Percentiles rank a stretch among this genome's conserved stretches.
These are phyloP conservation scores for Nebria ingens DNA, from an alignment of 1,140 invertebrate genomes.

Conservation along the genomic window DNA sequence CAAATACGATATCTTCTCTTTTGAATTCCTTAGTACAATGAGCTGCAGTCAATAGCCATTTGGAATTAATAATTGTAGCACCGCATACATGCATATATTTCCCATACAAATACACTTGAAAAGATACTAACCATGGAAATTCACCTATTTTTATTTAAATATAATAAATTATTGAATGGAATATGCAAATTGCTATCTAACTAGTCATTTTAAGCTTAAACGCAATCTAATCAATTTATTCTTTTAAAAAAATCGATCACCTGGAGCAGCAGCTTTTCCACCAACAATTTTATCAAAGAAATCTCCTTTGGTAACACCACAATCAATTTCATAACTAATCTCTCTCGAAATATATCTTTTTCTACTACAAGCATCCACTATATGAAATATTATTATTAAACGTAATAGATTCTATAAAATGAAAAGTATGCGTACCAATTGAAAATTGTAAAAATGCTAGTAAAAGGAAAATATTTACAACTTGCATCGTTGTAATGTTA, in stretches of 20 bases:
- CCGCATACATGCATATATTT: slow-evolving; percentile 18
- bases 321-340: background rate
- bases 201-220: background rate
- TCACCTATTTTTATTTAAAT: slow-evolving; percentile 17
- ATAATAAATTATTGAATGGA: background rate
- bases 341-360: background rate
- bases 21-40: slow-evolving; percentile 18
- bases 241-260: too few relatives aligned
- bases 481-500: background rate
- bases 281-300: slow-evolving; percentile 18
- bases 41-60: slow-evolving; percentile 20
- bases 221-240: too few relatives aligned
- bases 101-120: slow-evolving; percentile 13
- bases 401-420: too few relatives aligned
- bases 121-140: slow-evolving; percentile 22
- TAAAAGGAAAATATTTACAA: background rate
- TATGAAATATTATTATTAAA: too few relatives aligned
- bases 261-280: slow-evolving; percentile 11
- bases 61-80: slow-evolving; percentile 16
- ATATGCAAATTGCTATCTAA: background rate
- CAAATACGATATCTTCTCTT: slow-evolving; percentile 14
- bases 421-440: too few relatives aligned
- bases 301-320: slow-evolving; percentile 16
- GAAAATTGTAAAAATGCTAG: background rate
- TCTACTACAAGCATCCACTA: too few relatives aligned